Evolutionary conservation across 2,113 vertebrate species (phyloP), one percentile per base, ranked within the genome.

Genomic region (Aspiorhynchus laticeps): DNA sequence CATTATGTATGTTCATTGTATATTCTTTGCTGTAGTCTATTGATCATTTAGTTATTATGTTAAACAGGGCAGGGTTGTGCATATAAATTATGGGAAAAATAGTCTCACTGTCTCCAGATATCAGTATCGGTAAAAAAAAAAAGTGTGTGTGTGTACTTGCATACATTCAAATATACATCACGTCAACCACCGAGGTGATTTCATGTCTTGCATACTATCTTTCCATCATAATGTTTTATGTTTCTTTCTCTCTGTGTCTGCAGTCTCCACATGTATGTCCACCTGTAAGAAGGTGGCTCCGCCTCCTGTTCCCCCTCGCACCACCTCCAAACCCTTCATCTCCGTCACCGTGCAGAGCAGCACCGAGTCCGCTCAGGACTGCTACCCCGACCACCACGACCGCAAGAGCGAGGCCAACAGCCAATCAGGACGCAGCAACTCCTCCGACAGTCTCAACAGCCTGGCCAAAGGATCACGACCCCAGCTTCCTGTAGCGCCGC

Each of bases 321-420:
- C 98, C 90, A 98, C 97, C 9, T 99, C 98, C 87, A 99, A 99
- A 93, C 98, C 98, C 80, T 99, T 97, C 95, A 99, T 99, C 94
- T 98, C 97, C 1, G 98, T 99, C 91, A 99, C 98, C 0, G 97
- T 99, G 81, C 98, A 99, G 94, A 99, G 98, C 95, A 99, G 98
- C 93, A 99, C 98, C 0, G 98, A 99, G 90, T 99, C 98, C 0
- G 97, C 97, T 0, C 98, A 99, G 94, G 98, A 99, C 95, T 97
- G 95, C 93, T 99, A 99, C 91, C 95, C 99, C 93, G 98, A 99
- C 92, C 96, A 96, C 92, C 97, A 98, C 89, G 98, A 98, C 89
- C 96, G 96, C 90, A 96, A 97, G 93, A 99, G 97, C 0, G 98
- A 99, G 90, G 96, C 95, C 92, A 98, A 97, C 89, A 98, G 98